A percentile compares a stretch with the other conserved stretches of the same genome.
phyloP scores from a whole-genome alignment of 2,888 invertebrate genomes.

The Cosmia trapezina region DNA sequence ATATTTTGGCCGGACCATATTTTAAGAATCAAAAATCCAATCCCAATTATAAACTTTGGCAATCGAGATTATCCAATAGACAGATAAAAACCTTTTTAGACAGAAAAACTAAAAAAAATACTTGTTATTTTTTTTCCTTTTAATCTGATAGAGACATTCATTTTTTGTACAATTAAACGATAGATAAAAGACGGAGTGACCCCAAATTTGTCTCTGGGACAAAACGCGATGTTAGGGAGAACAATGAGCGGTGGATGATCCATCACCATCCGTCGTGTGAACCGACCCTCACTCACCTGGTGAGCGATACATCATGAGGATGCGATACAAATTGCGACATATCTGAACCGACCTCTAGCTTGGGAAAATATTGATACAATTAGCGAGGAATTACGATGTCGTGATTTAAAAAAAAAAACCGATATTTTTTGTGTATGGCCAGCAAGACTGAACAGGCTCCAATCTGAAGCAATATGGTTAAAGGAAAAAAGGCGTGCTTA shows the following conservation, averaged over 20 bases:
- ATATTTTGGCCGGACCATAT: neutral
- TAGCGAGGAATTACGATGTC: conserved; percentile 32
- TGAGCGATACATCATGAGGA: conserved; percentile 82
- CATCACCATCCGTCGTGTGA: conserved; percentile 88
- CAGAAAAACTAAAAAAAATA: conserved; percentile 9
- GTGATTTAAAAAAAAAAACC: neutral
- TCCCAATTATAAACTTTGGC: neutral
- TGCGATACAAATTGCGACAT: conserved; percentile 76
- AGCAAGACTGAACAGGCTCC: neutral
- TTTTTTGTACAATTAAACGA: conserved; percentile 74
- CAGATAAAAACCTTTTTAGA: neutral
- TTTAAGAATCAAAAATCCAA: neutral
- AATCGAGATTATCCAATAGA: neutral
- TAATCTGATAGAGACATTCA: conserved; percentile 15
- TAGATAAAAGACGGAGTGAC: conserved; percentile 79
- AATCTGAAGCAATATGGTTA: neutral
- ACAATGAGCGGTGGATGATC: conserved; percentile 85
- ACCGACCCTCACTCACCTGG: conserved; percentile 88
- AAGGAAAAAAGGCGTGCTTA: no score
- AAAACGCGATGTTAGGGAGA: conserved; percentile 77
- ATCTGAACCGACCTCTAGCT: conserved; percentile 55
- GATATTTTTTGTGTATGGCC: neutral
- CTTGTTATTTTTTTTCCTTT: neutral
- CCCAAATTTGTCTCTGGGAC: conserved; percentile 87
- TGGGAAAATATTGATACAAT: conserved; percentile 66